Evolutionary conservation across 2,113 vertebrate genomes (phyloP), one percentile per base, ranked within the genome.

Genomic region (Brachyhypopomus gauderio): DNA sequence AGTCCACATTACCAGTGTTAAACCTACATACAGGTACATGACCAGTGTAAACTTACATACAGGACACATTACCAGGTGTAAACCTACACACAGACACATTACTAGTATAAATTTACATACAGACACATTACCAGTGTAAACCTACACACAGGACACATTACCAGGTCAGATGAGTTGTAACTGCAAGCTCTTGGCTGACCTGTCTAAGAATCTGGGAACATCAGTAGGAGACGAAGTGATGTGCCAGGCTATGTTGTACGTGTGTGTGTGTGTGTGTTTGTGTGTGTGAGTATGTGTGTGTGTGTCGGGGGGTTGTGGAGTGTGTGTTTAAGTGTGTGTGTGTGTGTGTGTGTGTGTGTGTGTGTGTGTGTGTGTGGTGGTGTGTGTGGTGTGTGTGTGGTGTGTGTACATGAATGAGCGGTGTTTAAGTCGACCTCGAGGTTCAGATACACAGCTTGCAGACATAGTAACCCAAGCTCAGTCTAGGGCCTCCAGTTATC

Each of bases 401-500:
- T 67, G 36, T 59, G 12, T n/a, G 66, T 63, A 56, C 60, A 25
- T 55, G 62, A 45, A 64, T 74, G 59, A 34, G 12, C 19, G 64
- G 34, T 19, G 64, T 67, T 67, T 67, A 20, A 55, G 52, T 20
- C 71, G 69, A 76, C 75, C 84, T 75, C 34, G 55, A 83, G 80
- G 77, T 81, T 76, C 70, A 81, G 77, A 64, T 45, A 58, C 72
- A 79, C 82, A 84, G 79, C 71, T 84, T 84, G 82, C 74, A 83
- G 78, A 84, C 82, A 80, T 45, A 36, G 79, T 83, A 85, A 84
- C 80, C 55, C 30, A 66, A 80, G 64, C n/a, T 77, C 14, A 6
- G 56, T 73, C 80, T 62, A 62, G 78, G 82, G 58, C 41, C 72
- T 74, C 30, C 62, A 78, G 85, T 82, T 83, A 83, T 55, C 72